Percentiles rank a stretch among this genome's conserved stretches.
These are phyloP conservation scores for Papilio demoleus DNA, from an alignment of 2,888 invertebrate genomes.

Conservation along the genomic window DNA sequence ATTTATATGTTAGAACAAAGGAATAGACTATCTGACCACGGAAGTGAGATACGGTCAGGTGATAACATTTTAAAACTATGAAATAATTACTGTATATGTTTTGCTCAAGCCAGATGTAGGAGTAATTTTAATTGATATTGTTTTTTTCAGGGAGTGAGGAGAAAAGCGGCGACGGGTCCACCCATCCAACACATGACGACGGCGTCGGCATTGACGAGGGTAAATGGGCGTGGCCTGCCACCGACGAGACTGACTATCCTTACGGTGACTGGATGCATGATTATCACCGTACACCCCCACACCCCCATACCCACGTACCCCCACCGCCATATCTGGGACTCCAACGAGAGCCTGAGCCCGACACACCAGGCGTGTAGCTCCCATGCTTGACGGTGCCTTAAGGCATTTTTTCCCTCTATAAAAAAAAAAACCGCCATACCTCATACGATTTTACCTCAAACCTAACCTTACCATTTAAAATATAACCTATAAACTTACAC, in stretches of 20 bases:
- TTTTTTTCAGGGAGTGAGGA: constrained; percentile 54
- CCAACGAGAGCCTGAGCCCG: too few relatives aligned
- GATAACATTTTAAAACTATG: constrained; percentile 24
- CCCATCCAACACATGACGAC: constrained; percentile 49
- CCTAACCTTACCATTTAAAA: too few relatives aligned
- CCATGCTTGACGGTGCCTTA: too few relatives aligned
- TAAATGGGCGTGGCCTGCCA: constrained; percentile 68
- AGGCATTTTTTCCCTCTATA: too few relatives aligned
- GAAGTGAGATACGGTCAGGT: constrained; percentile 2
- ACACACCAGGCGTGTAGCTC: too few relatives aligned
- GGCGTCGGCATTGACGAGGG: constrained; percentile 65
- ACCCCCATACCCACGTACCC: neutral
- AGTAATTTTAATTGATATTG: neutral
- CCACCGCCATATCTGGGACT: too few relatives aligned
- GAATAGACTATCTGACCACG: constrained; percentile 21
- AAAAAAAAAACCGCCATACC: too few relatives aligned
- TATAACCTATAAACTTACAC: too few relatives aligned
- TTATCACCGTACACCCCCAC: constrained; percentile 31
- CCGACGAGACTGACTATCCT: constrained; percentile 72
- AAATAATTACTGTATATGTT: neutral
- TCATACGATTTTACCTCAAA: too few relatives aligned
- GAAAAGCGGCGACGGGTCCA: constrained; percentile 48
- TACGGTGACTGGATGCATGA: constrained; percentile 72
- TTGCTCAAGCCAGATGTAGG: too few relatives aligned
- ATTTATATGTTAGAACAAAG: neutral